Percentiles rank a stretch among this genome's conserved stretches.
phyloP scores from a whole-genome alignment of 2,888 invertebrate genomes.

The Hipparchia semele region DNA sequence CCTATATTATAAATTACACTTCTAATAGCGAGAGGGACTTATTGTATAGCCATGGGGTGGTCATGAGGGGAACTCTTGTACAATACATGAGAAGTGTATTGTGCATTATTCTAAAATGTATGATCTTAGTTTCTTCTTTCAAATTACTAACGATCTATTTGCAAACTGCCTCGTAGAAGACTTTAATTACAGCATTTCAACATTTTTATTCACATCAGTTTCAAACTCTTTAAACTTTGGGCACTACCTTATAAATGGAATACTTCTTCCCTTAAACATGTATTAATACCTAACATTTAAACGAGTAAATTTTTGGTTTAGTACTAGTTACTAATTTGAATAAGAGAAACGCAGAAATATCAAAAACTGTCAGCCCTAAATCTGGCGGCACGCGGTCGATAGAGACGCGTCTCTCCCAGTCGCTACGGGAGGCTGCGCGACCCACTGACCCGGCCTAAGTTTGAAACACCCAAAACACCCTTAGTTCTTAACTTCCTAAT shows the following conservation, averaged over 20 bases:
- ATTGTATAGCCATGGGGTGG: slow-evolving; percentile 43
- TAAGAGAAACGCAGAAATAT: slow-evolving; percentile 4
- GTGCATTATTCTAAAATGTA: slow-evolving; percentile 18
- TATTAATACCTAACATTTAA: background rate
- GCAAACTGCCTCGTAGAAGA: background rate
- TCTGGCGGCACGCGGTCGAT: slow-evolving; percentile 76
- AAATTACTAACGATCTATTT: slow-evolving; percentile 2
- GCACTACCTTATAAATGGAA: too few species aligned
- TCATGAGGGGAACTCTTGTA: slow-evolving; percentile 34
- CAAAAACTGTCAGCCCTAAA: slow-evolving; percentile 62
- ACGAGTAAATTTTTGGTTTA: background rate
- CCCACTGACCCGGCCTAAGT: slow-evolving; percentile 84
- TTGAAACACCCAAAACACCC: slow-evolving; percentile 51
- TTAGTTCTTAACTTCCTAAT: slow-evolving; percentile 40
- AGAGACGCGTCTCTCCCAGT: slow-evolving; percentile 77
- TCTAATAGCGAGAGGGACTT: slow-evolving; percentile 57
- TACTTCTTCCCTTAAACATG: too few species aligned
- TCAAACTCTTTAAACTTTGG: background rate
- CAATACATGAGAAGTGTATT: slow-evolving; percentile 34
- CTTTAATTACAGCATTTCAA: background rate
- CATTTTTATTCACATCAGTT: background rate
- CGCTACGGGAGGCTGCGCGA: slow-evolving; percentile 82
- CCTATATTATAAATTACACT: slow-evolving; percentile 67
- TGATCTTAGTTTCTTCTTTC: slow-evolving; percentile 1
- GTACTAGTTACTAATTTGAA: background rate